phyloP scores from a whole-genome alignment of 1,140 invertebrate species.

The Panagrolaimus sp. region DNA sequence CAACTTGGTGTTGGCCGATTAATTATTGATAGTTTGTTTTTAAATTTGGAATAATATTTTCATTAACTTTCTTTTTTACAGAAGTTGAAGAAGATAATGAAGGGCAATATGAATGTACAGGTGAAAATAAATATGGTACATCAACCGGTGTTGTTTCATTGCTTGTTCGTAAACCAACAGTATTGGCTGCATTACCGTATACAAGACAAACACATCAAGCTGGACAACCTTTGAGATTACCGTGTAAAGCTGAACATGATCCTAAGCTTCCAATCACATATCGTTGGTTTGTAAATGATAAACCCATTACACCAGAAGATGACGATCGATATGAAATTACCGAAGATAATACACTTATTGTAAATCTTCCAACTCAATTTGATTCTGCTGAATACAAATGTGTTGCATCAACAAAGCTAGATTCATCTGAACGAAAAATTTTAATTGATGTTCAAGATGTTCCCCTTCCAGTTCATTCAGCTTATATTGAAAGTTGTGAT shows the following conservation, averaged over 20 bases:
- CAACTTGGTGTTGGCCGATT: constrained; percentile 69
- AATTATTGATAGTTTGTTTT: constrained; percentile 65
- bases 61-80: constrained; percentile 82
- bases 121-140: constrained; percentile 53
- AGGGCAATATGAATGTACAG: constrained; percentile 55
- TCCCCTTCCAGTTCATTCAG: constrained; percentile 76
- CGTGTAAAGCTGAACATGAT: constrained; percentile 84
- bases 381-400: constrained; percentile 94
- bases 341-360: constrained; percentile 83
- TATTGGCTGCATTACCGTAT: constrained; percentile 40
- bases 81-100: constrained; percentile 66
- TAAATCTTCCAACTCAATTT: constrained; percentile 84
- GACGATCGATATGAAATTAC: constrained; percentile 44
- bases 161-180: constrained; percentile 51
- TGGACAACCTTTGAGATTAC: constrained; percentile 77
- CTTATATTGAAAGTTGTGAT: constrained; percentile 61
- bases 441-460: constrained; percentile 89
- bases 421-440: constrained; percentile 74
- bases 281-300: constrained; percentile 77
- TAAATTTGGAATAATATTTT: constrained; percentile 75
- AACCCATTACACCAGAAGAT: constrained; percentile 74
- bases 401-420: constrained; percentile 78
- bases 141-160: constrained; percentile 42
- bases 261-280: constrained; percentile 73
- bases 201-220: constrained; percentile 61